Conservation (phyloP, 2,797 vertebrate species). For the Smutsia gigantea region DNA sequence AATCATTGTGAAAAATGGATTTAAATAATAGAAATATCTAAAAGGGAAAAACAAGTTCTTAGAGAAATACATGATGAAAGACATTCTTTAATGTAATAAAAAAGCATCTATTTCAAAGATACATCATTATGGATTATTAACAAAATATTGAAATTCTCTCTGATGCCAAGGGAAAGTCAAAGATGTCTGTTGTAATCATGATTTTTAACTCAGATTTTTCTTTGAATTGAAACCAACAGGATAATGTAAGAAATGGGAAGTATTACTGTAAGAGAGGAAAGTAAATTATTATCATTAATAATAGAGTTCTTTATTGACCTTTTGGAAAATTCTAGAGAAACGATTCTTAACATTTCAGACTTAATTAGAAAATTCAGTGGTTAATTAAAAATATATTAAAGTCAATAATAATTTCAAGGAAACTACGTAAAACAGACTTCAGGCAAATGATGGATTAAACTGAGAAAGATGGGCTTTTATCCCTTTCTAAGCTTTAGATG, state of each 20-base stretch:
- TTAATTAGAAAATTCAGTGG: neutral
- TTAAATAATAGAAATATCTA: neutral
- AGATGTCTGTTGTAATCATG: neutral
- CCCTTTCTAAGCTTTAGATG: neutral
- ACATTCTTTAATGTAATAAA: neutral
- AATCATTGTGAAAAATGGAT: neutral
- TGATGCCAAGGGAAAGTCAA: neutral
- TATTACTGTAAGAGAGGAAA: neutral
- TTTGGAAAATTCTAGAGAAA: neutral
- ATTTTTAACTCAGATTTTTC: neutral
- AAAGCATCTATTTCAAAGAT: neutral
- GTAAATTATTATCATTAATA: neutral
- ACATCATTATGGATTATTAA: neutral
- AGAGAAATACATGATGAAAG: neutral
- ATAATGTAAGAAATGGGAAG: neutral
- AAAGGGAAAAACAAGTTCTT: neutral
- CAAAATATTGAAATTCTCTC: neutral
- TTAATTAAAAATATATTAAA: conserved; percentile 18
- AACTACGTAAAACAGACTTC: neutral
- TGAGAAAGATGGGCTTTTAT: neutral
- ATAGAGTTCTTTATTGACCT: neutral
- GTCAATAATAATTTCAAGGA: neutral
- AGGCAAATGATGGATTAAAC: neutral
- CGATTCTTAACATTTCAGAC: neutral
- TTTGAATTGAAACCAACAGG: neutral